Conservation (phyloP, 2,888 invertebrate genomes). For the Cosmopolites sordidus region DNA sequence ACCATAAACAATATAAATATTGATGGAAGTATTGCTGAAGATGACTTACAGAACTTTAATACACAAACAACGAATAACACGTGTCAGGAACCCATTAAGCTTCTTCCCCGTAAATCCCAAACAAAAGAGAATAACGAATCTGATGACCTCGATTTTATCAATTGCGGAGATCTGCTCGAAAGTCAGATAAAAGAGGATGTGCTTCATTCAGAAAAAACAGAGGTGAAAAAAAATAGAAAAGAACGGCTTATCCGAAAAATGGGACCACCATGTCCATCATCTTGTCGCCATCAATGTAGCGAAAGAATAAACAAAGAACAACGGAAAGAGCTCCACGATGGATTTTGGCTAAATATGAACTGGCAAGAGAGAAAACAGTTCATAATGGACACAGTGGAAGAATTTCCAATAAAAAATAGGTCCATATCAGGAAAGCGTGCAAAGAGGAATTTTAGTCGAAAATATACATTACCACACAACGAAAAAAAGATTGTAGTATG, state of each 20-base stretch:
- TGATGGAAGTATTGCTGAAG: slow-evolving; percentile 22
- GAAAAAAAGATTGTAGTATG: slow-evolving; percentile 19
- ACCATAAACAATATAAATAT: slow-evolving; percentile 18
- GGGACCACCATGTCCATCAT: slow-evolving; percentile 18
- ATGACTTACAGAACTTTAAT: slow-evolving; percentile 8
- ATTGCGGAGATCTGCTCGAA: slow-evolving; percentile 11
- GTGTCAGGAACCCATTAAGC: neutral
- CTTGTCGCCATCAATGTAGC: slow-evolving; percentile 19
- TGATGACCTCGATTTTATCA: slow-evolving; percentile 13
- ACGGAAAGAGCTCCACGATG: slow-evolving; percentile 12
- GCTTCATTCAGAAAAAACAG: slow-evolving; percentile 11
- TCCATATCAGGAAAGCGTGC: slow-evolving; percentile 12
- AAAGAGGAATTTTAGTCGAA: slow-evolving; percentile 20
- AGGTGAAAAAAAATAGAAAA: slow-evolving; percentile 15
- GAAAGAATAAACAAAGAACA: slow-evolving; percentile 18
- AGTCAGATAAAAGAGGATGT: slow-evolving; percentile 22
- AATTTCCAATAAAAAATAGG: slow-evolving; percentile 23
- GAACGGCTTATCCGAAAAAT: slow-evolving; percentile 14
- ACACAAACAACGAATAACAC: slow-evolving; percentile 1
- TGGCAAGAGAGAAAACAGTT: slow-evolving; percentile 23
- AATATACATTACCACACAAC: slow-evolving; percentile 16
- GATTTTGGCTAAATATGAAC: slow-evolving; percentile 19
- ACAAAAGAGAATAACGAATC: neutral
- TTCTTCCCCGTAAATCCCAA: neutral
- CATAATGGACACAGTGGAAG: slow-evolving; percentile 20